phyloP scores from a whole-genome alignment of 1,140 invertebrate species.

The Pararge aegeria region DNA sequence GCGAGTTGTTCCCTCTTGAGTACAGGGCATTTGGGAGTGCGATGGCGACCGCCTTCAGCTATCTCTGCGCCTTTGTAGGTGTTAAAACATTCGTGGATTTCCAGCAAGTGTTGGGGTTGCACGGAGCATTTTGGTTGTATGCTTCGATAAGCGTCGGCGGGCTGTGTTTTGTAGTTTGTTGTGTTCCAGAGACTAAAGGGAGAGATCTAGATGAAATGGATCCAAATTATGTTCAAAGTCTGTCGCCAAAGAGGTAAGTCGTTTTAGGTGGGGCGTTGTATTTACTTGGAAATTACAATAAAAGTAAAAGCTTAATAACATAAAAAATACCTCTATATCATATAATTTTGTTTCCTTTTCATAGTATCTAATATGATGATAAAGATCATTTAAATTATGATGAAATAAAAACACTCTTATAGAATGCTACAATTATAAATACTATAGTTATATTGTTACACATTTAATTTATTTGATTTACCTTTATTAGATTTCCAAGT shows the following conservation, averaged over 20 bases:
- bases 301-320: too few relatives aligned
- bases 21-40: slow-evolving; percentile 92
- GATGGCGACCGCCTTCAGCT: slow-evolving; percentile 92
- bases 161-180: slow-evolving; percentile 91
- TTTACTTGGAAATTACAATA: slow-evolving; percentile 39
- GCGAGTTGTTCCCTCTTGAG: slow-evolving; percentile 93
- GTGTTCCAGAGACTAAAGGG: slow-evolving; percentile 95
- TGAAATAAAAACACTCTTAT: too few relatives aligned
- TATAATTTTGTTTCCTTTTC: too few relatives aligned
- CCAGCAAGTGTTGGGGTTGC: slow-evolving; percentile 87
- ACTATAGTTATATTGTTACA: too few relatives aligned
- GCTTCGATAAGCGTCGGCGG: slow-evolving; percentile 91
- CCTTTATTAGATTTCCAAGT: too few relatives aligned
- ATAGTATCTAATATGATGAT: too few relatives aligned
- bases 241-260: slow-evolving; percentile 72
- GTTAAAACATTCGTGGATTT: slow-evolving; percentile 95
- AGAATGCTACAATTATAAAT: too few relatives aligned
- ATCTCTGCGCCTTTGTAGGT: slow-evolving; percentile 93
- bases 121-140: slow-evolving; percentile 95
- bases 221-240: slow-evolving; percentile 82
- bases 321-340: neutral
- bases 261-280: slow-evolving; percentile 12
- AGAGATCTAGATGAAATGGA: slow-evolving; percentile 94
- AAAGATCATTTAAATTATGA: too few relatives aligned
- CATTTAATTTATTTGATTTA: too few relatives aligned